Evolutionary conservation across 2,797 vertebrate genomes (phyloP), one percentile per base, ranked within the genome.

Genomic region (Sebastes flavidus): DNA sequence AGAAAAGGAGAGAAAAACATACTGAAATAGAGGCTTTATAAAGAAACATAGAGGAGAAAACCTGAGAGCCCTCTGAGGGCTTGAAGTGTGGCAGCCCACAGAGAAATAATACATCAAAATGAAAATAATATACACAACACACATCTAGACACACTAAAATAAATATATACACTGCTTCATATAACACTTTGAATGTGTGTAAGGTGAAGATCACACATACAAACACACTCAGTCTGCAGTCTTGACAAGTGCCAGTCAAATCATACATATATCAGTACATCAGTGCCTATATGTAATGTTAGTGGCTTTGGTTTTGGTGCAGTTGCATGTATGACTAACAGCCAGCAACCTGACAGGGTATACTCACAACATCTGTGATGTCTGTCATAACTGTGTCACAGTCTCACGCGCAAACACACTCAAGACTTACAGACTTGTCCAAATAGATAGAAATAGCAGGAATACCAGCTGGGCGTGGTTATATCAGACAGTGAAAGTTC

Each of bases 31-130:
- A 65, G 60, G 56, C 16, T 46, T 38, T 52, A 24, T 30, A 56
- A 59, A 63, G 9, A 63, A 62, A 67, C 63, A 46, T 7, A n/a
- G 8, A 55, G 60, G 36, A 69, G 61, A 70, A 72, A 29, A 63
- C 42, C 12, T 66, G 36, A 65, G 8, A 42, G 54, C 25, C 61
- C 58, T n/a, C 16, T 54, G 65, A 59, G 54, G 66, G 55, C 22
- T 70, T 67, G 11, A 69, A 34, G 65, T n/a, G 49, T 27, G 49
- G 29, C 29, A 87, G 27, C 61, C 56, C 70, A 76, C 22, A 71
- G 55, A 79, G 61, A 75, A 78, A 90, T 73, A 81, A 82, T 58
- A 84, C 55, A 86, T 75, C 68, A 75, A 59, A 77, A 82, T 63
- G 12, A 82, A 80, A 85, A 71, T 25, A n/a, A 63, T 77, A 73